These are phyloP conservation scores for Idaea aversata DNA, from an alignment of 2,888 invertebrate species.

Conservation along the genomic window DNA sequence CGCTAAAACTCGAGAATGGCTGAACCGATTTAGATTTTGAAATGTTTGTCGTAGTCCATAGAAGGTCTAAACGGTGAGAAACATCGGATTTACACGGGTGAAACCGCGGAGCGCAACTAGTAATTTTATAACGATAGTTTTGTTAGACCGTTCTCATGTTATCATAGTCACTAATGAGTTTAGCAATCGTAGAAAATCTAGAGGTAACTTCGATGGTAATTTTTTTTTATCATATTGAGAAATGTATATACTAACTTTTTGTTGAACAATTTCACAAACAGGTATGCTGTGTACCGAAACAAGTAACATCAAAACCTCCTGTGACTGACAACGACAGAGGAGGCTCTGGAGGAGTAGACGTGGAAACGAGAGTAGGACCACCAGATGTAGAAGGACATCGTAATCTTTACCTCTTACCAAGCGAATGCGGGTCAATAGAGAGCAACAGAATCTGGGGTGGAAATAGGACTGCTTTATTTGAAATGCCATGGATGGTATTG, in stretches of 20 bases:
- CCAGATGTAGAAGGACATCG: constrained; percentile 30
- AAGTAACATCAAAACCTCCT: not conserved
- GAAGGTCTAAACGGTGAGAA: too few species aligned
- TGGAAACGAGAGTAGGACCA: constrained; percentile 18
- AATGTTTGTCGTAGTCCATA: too few species aligned
- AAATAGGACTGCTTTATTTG: constrained; percentile 79
- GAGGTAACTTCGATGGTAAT: not conserved
- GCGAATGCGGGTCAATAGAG: constrained; percentile 78
- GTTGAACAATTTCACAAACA: not conserved
- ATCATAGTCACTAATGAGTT: not conserved
- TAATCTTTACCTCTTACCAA: constrained; percentile 45
- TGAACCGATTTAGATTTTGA: too few species aligned
- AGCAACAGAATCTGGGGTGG: constrained; percentile 82
- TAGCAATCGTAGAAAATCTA: not conserved
- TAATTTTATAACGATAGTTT: too few species aligned
- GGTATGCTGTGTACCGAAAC: not conserved
- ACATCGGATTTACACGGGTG: too few species aligned
- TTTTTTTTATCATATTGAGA: not conserved
- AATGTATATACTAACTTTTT: not conserved
- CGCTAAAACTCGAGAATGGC: too few species aligned
- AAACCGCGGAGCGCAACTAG: too few species aligned
- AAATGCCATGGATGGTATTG: constrained; percentile 89
- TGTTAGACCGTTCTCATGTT: not conserved
- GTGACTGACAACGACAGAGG: constrained; percentile 7
- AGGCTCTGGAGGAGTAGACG: constrained; percentile 12